Evolutionary conservation across 2,888 invertebrate genomes (phyloP).

Genomic region (Ferrisia virgata): DNA sequence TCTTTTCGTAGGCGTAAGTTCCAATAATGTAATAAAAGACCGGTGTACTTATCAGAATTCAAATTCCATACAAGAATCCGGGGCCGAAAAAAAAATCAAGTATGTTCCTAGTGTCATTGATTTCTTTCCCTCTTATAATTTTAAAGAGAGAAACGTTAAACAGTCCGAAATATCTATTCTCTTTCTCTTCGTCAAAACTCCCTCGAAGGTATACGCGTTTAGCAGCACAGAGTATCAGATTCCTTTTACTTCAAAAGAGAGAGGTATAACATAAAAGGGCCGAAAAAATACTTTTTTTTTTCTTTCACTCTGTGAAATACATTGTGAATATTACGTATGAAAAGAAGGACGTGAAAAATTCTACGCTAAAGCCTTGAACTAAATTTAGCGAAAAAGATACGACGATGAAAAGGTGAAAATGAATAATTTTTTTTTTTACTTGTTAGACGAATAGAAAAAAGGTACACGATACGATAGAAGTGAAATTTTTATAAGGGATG

Average conservation of each 20-base stretch:
- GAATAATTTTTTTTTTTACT: not conserved
- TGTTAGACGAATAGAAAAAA: not conserved
- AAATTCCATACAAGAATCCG: too few relatives aligned
- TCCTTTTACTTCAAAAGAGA: not conserved
- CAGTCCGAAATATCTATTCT: too few relatives aligned
- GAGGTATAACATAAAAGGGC: not conserved
- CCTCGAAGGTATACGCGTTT: too few relatives aligned
- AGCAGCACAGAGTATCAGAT: not conserved
- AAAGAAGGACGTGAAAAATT: not conserved
- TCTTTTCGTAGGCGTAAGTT: too few relatives aligned
- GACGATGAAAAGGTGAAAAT: slow-evolving; percentile 1
- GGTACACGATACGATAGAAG: not conserved
- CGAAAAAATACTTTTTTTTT: not conserved
- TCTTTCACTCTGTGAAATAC: not conserved
- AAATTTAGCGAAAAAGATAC: not conserved
- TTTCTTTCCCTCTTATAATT: too few relatives aligned
- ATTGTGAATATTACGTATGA: not conserved
- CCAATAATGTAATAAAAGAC: too few relatives aligned
- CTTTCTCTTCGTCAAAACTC: too few relatives aligned
- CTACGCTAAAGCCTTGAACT: not conserved
- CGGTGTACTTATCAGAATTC: too few relatives aligned
- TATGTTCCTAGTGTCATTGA: too few relatives aligned
- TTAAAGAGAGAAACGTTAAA: too few relatives aligned
- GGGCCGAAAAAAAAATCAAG: too few relatives aligned
- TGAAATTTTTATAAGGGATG: not conserved